Evolutionary conservation across 2,888 invertebrate genomes (phyloP).

Genomic region (Diploptera punctata): DNA sequence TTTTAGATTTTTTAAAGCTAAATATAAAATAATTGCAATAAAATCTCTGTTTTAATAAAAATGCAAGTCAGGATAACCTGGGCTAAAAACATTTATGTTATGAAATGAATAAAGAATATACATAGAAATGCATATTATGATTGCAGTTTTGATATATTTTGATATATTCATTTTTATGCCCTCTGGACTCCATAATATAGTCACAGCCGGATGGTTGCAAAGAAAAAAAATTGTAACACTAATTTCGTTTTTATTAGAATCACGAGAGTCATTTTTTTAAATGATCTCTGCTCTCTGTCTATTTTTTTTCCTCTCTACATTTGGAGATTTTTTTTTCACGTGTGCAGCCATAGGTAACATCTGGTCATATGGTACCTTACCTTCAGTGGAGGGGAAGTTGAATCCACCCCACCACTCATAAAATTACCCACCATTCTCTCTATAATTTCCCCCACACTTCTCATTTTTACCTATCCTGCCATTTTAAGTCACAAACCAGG

Average conservation of each 20-base stretch:
- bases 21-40: no score
- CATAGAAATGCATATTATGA: no score
- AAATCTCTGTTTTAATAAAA: no score
- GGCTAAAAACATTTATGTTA: no score
- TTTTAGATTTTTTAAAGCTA: no score
- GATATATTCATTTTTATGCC: no score
- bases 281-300: not conserved
- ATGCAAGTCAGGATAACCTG: no score
- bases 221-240: not conserved
- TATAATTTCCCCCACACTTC: not conserved
- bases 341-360: constrained; percentile 10
- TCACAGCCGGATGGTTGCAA: not conserved
- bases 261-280: constrained; percentile 4
- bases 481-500: no score
- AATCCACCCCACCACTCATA: not conserved
- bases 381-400: not conserved
- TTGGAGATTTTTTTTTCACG: constrained; percentile 16
- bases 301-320: not conserved
- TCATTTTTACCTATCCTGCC: no score
- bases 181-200: not conserved
- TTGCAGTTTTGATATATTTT: no score
- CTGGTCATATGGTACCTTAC: not conserved
- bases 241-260: not conserved
- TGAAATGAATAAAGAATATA: no score
- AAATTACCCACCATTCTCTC: not conserved